Base-by-base conservation (phyloP, 2,113 vertebrate genomes). In the Trachemys scripta region DNA sequence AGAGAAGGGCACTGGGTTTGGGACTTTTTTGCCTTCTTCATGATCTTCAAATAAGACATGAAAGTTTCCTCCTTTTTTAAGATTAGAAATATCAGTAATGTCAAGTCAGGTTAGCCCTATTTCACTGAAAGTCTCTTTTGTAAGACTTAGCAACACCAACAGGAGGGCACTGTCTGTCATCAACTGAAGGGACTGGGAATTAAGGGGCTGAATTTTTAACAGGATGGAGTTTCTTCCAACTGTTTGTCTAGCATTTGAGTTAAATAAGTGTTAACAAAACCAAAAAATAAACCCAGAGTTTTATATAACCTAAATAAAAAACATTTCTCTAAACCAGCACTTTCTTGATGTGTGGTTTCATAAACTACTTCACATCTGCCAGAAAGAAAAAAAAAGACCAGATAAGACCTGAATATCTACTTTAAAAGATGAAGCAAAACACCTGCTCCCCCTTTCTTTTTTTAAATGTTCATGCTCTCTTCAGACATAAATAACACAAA, bases 281-380 rank as follows among this genome's bases (percentile, higher is more conserved):
- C 49, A 95, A 42, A 31, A 82, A 83, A 27, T 38, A 79, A 86
- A 93, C 10, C 25, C 65, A 72, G 20, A 57, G 7, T 75, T 93
- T 94, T 85, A 89, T 56, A 85, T 2, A 35, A 49, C 27, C 65
- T 38, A 86, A 82, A 90, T 35, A 88, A 96, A 95, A 92, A 42
- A n/a, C 19, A 25, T 69, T 59, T 79, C 1, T 4, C 24, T 49
- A 82, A 88, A 78, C 69, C n/a, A 90, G 78, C 84, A 57, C 93
- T 88, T 29, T 89, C 80, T 72, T 90, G 72, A 89, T 83, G 80
- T 16, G 0, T 16, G 12, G 16, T 91, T 93, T 92, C 91, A 95
- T 75, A 53, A 96, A 49, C 42, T 83, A 31, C 42, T 85, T 87
- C 84, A 87, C 49, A 94, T 12, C 53, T 10, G 4, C 38, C 53